Conservation (phyloP, 2,888 invertebrate genomes). For the Pachycephus smyrnensis region DNA sequence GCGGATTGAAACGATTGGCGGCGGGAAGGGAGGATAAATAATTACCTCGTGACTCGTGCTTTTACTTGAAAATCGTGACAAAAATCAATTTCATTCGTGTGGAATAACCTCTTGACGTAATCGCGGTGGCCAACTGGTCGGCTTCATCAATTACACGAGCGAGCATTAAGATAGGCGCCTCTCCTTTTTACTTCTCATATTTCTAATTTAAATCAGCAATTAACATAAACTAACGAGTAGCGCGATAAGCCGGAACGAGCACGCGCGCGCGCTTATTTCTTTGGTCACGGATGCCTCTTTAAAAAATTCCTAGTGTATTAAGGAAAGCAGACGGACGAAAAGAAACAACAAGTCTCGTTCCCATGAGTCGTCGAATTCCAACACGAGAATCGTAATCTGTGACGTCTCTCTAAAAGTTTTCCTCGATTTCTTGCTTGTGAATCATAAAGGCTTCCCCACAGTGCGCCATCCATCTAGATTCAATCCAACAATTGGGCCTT, state of each 20-base stretch:
- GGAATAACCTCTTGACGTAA: neutral
- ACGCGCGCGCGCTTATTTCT: neutral
- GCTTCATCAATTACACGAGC: slow-evolving; percentile 1
- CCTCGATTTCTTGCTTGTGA: slow-evolving; percentile 40
- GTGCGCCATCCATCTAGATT: slow-evolving; percentile 13
- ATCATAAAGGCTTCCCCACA: slow-evolving; percentile 30
- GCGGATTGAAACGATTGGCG: neutral
- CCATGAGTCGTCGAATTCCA: neutral
- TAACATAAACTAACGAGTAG: slow-evolving; percentile 1
- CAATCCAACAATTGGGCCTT: neutral
- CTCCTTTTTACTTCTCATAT: neutral
- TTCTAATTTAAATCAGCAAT: neutral
- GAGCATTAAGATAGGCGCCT: slow-evolving; percentile 6
- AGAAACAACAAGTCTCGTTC: neutral
- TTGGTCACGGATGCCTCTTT: neutral
- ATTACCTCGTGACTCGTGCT: neutral
- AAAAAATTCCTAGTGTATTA: neutral
- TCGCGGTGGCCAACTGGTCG: neutral
- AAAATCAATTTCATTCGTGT: neutral
- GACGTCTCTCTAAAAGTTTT: neutral
- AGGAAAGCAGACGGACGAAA: neutral
- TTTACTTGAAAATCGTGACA: neutral
- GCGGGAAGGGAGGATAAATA: neutral
- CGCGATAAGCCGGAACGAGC: neutral
- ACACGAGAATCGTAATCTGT: neutral